Evolutionary conservation across 2,797 vertebrate genomes (phyloP).

Genomic region (Muscicapa striata): DNA sequence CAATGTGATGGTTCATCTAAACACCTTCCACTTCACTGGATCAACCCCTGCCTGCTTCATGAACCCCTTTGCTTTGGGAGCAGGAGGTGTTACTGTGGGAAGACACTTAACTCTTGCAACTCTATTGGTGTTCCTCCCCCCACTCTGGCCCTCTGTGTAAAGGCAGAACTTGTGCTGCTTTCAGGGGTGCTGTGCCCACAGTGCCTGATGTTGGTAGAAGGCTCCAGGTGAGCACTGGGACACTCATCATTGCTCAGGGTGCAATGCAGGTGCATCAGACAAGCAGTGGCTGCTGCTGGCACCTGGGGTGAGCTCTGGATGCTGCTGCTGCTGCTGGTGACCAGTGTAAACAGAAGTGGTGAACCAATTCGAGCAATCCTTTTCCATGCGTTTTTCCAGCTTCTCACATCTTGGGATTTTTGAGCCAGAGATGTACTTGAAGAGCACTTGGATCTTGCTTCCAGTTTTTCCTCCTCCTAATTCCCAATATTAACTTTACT

Average conservation of each 20-base stretch:
- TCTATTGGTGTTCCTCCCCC: background rate
- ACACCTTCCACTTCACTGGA: background rate
- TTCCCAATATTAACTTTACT: background rate
- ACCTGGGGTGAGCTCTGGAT: background rate
- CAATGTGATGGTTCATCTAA: background rate
- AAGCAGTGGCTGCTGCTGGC: background rate
- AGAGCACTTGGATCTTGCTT: background rate
- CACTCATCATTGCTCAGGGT: background rate
- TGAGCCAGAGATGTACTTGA: background rate
- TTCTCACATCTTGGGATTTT: background rate
- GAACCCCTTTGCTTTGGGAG: background rate
- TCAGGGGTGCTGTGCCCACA: background rate
- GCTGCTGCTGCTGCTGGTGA: background rate
- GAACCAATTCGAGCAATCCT: background rate
- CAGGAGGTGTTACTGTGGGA: background rate
- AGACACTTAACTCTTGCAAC: background rate
- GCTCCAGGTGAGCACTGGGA: background rate
- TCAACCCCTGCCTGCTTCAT: background rate
- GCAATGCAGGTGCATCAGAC: background rate
- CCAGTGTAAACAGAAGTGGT: background rate
- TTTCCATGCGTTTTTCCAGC: background rate
- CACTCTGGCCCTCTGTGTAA: background rate
- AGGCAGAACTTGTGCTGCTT: background rate
- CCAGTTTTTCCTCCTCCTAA: background rate
- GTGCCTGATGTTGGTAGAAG: accelerated